Percentiles rank a stretch among this genome's conserved stretches.
phyloP scores from a whole-genome alignment of 2,888 invertebrate species.

The Drosophila trichaetosa region DNA sequence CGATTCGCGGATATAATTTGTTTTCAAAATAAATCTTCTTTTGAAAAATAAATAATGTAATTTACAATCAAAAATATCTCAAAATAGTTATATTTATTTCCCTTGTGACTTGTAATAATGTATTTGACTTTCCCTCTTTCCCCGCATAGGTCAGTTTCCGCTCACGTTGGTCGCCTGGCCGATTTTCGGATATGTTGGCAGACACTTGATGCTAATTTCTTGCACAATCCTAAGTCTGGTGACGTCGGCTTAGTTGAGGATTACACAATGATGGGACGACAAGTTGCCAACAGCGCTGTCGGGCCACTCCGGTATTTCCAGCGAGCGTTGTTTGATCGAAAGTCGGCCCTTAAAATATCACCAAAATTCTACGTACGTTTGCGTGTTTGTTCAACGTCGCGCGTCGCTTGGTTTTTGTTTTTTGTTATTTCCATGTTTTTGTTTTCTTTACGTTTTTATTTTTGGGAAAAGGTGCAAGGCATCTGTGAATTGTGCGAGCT shows the following conservation, averaged over 20 bases:
- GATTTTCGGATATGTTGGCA: slow-evolving; percentile 36
- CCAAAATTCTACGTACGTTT: slow-evolving; percentile 48
- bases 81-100: too few species aligned
- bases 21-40: too few species aligned
- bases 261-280: slow-evolving; percentile 56
- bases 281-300: slow-evolving; percentile 28
- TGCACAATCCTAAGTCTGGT: slow-evolving; percentile 67
- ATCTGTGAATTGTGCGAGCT: slow-evolving; percentile 50
- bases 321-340: slow-evolving; percentile 37
- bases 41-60: too few species aligned
- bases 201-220: slow-evolving; percentile 65
- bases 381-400: slow-evolving; percentile 65
- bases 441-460: slow-evolving; percentile 17
- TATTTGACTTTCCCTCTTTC: background rate
- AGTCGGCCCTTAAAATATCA: slow-evolving; percentile 29
- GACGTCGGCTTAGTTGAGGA: slow-evolving; percentile 65
- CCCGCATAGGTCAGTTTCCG: slow-evolving; percentile 1
- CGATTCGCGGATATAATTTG: too few species aligned
- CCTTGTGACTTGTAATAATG: background rate
- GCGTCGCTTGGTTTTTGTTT: slow-evolving; percentile 61
- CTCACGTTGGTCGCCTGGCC: background rate
- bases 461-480: slow-evolving; percentile 64
- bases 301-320: slow-evolving; percentile 40
- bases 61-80: too few species aligned
- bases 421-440: slow-evolving; percentile 9